Conservation (phyloP, 2,888 invertebrate genomes). For the Eupithecia dodoneata region DNA sequence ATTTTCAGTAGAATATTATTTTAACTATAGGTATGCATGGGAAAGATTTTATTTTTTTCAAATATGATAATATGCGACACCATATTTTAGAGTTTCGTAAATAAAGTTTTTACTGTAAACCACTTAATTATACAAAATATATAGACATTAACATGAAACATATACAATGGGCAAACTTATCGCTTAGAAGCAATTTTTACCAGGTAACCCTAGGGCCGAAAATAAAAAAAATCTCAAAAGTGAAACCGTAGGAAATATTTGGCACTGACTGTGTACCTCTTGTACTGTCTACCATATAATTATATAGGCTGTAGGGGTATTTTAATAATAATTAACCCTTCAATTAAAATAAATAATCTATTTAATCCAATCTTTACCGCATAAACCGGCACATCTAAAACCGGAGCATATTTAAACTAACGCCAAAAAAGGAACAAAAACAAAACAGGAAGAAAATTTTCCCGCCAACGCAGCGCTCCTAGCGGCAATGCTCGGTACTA, state of each 20-base stretch:
- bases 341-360: not conserved
- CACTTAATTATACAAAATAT: too few species aligned
- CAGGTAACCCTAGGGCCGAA: too few species aligned
- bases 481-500: slow-evolving; percentile 73
- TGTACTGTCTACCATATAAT: not conserved
- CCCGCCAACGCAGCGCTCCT: slow-evolving; percentile 63
- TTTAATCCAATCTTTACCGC: not conserved
- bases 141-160: too few species aligned
- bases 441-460: slow-evolving; percentile 79
- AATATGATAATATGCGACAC: not conserved
- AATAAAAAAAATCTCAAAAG: not conserved
- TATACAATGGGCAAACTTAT: too few species aligned
- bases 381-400: slow-evolving; percentile 46
- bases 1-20: not conserved
- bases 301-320: not conserved
- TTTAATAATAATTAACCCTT: not conserved
- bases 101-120: not conserved
- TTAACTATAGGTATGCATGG: not conserved
- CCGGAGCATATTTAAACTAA: slow-evolving; percentile 48
- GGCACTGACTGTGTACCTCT: not conserved
- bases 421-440: slow-evolving; percentile 55
- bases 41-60: not conserved
- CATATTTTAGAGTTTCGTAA: not conserved
- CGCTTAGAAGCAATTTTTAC: too few species aligned
- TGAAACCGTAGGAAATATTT: not conserved